Base-by-base conservation (phyloP, 1,140 invertebrate genomes). In the Sarcophaga bullata region DNA sequence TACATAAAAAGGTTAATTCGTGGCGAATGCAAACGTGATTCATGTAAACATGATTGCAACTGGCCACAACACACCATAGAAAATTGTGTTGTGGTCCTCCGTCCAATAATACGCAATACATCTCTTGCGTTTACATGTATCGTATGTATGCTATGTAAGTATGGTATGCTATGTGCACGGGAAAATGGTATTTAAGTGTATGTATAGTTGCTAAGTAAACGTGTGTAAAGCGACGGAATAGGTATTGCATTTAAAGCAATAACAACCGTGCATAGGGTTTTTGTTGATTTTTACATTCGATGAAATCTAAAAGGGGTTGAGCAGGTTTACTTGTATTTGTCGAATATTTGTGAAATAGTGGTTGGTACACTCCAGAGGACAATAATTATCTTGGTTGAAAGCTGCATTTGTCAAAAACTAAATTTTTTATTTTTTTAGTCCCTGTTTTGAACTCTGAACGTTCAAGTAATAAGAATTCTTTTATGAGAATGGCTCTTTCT, bases 11-110 rank as follows among this genome's bases (percentile, higher is more conserved):
- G 86, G 86, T 86, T n/a, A 86, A 88, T 87, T 88, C 87, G 87
- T 89, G 87, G 87, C 87, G 87, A 87, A 89, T 87, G n/a, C 86
- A 87, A 87, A 89, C 88, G 88, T 89, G 86, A 87, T 87, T 85
- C 86, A 89, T 89, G 84, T 83, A 75, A 81, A 85, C 87, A 89
- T 86, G 85, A 89, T 89, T 89, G 88, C 86, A 85, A 86, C 83
- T 86, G 84, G 84, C 85, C 84, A 87, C 75, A 78, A 19, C n/a
- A n/a, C n/a, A n/a, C 48, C 75, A 78, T 78, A 25, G 80, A 62
- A 68, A 68, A 81, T 81, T 72, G 80, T 37, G 68, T 81, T 72
- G 54, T 68, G 37, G n/a, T n/a, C n/a, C n/a, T 85, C 46, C 82
- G 82, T 82, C 85, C 17, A 75, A 81, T 17, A 46, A n/a, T n/a